A percentile compares a stretch with the other conserved stretches of the same genome.
Evolutionary conservation across 2,113 vertebrate species (phyloP).

Genomic region (Felis chaus): DNA sequence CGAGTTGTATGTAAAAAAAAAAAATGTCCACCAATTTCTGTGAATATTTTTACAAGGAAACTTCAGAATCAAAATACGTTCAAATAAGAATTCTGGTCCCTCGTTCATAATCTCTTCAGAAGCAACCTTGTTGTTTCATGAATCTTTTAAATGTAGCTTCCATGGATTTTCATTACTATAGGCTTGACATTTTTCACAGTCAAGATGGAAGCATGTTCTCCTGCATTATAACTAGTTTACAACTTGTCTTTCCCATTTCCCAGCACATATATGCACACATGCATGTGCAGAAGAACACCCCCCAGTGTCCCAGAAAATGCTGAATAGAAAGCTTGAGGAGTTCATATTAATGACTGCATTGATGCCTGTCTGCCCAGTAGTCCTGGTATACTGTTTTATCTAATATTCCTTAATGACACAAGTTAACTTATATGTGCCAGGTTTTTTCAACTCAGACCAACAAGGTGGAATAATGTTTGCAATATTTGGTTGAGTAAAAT

Average conservation of each 20-base stretch:
- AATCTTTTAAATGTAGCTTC: neutral
- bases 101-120: conserved; percentile 28
- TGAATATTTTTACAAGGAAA: conserved; percentile 77
- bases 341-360: neutral
- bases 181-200: conserved; percentile 4
- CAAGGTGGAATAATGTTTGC: neutral
- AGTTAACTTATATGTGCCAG: conserved; percentile 42
- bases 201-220: conserved; percentile 18
- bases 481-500: neutral
- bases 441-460: conserved; percentile 46
- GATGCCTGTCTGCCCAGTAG: neutral
- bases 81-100: conserved; percentile 64
- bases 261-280: neutral
- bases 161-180: neutral
- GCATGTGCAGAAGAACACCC: neutral
- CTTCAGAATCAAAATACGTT: conserved; percentile 68
- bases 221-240: conserved; percentile 62
- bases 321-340: conserved; percentile 31
- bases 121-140: conserved; percentile 4
- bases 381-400: neutral
- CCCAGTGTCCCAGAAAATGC: neutral
- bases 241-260: conserved; percentile 56
- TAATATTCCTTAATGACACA: neutral
- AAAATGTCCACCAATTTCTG: conserved; percentile 69
- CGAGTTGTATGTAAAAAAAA: conserved; percentile 75